phyloP scores from a whole-genome alignment of 2,888 invertebrate genomes.

The Microctonus hyperodae region DNA sequence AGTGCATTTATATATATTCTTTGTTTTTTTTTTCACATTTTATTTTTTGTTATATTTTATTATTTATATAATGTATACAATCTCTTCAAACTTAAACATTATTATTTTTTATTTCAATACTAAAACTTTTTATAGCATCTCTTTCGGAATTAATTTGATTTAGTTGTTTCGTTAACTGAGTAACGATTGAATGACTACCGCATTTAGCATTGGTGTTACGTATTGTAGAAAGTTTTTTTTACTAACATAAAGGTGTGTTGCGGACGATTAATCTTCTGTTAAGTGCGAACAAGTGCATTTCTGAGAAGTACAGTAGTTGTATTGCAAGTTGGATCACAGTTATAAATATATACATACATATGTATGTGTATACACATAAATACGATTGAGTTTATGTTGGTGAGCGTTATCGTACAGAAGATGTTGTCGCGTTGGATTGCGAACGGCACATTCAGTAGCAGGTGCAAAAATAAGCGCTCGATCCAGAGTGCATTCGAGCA shows the following conservation, averaged over 20 bases:
- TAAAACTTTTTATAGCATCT: neutral
- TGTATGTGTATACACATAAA: neutral
- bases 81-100: neutral
- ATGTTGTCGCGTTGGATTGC: slow-evolving; percentile 41
- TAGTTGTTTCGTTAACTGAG: neutral
- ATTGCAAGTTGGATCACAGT: slow-evolving; percentile 27
- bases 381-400: neutral
- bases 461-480: slow-evolving; percentile 16
- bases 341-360: neutral
- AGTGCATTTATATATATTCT: neutral
- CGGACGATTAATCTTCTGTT: slow-evolving; percentile 48
- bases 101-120: slow-evolving; percentile 2
- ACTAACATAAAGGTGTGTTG: slow-evolving; percentile 25
- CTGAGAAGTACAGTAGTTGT: slow-evolving; percentile 43
- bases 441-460: slow-evolving; percentile 21
- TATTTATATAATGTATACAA: neutral
- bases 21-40: neutral
- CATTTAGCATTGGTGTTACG: neutral
- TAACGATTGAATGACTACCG: neutral
- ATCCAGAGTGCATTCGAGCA: neutral
- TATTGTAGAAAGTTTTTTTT: slow-evolving; percentile 2
- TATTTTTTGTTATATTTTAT: neutral
- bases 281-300: slow-evolving; percentile 40
- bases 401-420: slow-evolving; percentile 44
- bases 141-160: neutral